Percentiles rank a stretch among this genome's conserved stretches.
phyloP scores from a whole-genome alignment of 2,888 invertebrate genomes.

The Dasypogon diadema region DNA sequence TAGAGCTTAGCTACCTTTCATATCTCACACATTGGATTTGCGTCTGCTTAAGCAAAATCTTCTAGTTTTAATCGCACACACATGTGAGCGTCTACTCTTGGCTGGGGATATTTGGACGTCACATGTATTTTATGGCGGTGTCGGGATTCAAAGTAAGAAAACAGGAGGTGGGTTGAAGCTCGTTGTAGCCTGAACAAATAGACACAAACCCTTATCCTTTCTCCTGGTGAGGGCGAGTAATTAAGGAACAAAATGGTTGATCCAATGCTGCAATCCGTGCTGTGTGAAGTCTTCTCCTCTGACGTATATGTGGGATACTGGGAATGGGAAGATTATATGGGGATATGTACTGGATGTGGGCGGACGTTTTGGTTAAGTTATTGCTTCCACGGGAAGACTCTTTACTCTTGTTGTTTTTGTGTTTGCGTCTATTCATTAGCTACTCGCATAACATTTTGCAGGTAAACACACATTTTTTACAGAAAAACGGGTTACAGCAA shows the following conservation, averaged over 20 bases:
- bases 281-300: conserved; percentile 13
- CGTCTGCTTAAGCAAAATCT: conserved; percentile 8
- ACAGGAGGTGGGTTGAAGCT: conserved; percentile 11
- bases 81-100: conserved; percentile 1
- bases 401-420: not conserved
- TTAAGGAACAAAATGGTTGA: conserved; percentile 56
- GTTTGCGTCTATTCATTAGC: conserved; percentile 42
- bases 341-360: conserved; percentile 12
- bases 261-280: conserved; percentile 39
- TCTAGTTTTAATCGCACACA: conserved; percentile 30
- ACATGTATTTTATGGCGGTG: conserved; percentile 54
- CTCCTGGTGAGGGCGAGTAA: conserved; percentile 53
- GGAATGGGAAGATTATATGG: conserved; percentile 18
- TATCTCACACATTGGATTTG: conserved; percentile 47
- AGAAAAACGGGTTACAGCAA: too few relatives aligned
- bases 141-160: conserved; percentile 38
- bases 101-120: conserved; percentile 55
- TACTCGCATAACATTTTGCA: conserved; percentile 27
- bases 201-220: conserved; percentile 51
- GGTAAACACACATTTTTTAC: conserved; percentile 20
- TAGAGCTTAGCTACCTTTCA: conserved; percentile 35
- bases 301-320: not conserved
- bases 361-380: conserved; percentile 40
- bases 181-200: conserved; percentile 49
- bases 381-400: conserved; percentile 14